phyloP scores from a whole-genome alignment of 2,888 invertebrate genomes.

The Chironomus tentans region DNA sequence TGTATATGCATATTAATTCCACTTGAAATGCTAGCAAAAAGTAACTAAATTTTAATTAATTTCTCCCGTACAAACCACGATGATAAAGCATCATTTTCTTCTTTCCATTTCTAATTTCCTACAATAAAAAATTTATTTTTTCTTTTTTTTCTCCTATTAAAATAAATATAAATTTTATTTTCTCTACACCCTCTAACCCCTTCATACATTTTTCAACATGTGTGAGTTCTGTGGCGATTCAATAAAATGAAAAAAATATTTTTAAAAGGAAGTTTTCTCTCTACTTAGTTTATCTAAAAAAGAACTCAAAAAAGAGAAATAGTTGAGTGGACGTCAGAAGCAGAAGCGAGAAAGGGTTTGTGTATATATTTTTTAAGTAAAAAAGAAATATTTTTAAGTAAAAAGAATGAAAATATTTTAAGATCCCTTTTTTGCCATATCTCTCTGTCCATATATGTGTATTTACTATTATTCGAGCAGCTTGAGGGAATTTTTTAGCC shows the following conservation, averaged over 20 bases:
- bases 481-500: too few relatives aligned
- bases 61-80: not conserved
- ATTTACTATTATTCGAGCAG: not conserved
- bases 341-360: slow-evolving; percentile 8
- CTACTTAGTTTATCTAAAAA: too few relatives aligned
- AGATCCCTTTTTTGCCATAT: not conserved
- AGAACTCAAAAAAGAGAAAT: not conserved
- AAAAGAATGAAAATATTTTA: not conserved
- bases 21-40: too few relatives aligned
- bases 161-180: not conserved
- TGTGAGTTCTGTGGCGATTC: not conserved
- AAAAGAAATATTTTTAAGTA: too few relatives aligned
- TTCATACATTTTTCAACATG: not conserved
- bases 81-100: not conserved
- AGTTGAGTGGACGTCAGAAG: slow-evolving; percentile 13
- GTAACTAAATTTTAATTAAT: not conserved
- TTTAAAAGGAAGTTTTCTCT: not conserved
- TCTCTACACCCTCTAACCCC: not conserved
- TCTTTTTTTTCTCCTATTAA: not conserved
- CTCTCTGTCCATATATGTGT: not conserved
- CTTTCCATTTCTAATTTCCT: too few relatives aligned
- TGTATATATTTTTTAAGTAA: not conserved
- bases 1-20: too few relatives aligned
- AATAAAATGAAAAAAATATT: not conserved
- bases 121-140: too few relatives aligned